phyloP scores from a whole-genome alignment of 2,888 invertebrate genomes.

The Pollenia labialis region DNA sequence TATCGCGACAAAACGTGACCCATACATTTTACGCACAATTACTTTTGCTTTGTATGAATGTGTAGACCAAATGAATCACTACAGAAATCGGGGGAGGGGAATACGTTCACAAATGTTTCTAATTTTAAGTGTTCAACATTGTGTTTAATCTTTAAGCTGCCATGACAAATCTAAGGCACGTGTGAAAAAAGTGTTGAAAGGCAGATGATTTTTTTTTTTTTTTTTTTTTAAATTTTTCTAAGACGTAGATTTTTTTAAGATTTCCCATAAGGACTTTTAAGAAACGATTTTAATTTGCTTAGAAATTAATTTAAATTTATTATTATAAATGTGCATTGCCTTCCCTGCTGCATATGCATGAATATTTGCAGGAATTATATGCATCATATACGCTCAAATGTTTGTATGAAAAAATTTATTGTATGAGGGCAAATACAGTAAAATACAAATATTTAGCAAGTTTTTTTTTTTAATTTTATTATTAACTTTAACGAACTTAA shows the following conservation, averaged over 20 bases:
- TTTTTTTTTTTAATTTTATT: no score
- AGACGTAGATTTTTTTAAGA: background rate
- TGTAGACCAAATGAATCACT: slow-evolving; percentile 37
- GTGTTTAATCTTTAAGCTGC: slow-evolving; percentile 47
- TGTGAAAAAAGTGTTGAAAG: background rate
- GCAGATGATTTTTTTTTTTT: background rate
- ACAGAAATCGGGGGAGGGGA: slow-evolving; percentile 1
- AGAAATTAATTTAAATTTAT: background rate
- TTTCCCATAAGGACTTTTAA: background rate
- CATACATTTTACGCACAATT: slow-evolving; percentile 69
- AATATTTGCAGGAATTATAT: slow-evolving; percentile 17
- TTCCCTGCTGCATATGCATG: slow-evolving; percentile 21
- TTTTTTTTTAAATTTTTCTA: background rate
- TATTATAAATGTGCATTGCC: background rate
- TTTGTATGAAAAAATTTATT: background rate
- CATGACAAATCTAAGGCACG: slow-evolving; percentile 64
- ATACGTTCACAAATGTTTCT: slow-evolving; percentile 42
- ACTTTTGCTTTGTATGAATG: slow-evolving; percentile 44
- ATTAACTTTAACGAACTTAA: no score
- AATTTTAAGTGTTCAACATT: slow-evolving; percentile 40
- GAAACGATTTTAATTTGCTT: background rate
- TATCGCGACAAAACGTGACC: slow-evolving; percentile 68
- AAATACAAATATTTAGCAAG: background rate
- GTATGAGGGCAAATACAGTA: background rate
- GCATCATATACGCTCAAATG: background rate